Evolutionary conservation across 2,888 invertebrate species (phyloP), one percentile per base, ranked within the genome.

Genomic region (Conistra vaccinii): DNA sequence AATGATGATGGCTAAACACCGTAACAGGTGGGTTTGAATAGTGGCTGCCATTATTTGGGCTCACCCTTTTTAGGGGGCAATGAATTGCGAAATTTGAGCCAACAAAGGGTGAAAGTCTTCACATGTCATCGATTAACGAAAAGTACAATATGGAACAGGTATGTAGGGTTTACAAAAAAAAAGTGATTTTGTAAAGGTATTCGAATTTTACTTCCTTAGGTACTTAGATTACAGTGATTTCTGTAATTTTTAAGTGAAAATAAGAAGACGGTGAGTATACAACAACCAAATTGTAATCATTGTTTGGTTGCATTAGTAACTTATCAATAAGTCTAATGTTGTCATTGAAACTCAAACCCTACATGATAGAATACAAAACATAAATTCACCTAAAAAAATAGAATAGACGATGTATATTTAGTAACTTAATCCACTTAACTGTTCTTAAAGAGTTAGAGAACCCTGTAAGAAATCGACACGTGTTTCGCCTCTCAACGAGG

Each of bases 1-100:
- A 69, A 66, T 58, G 73, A 62, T 77, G 73, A 73, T 69, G 57
- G 61, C 68, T 76, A 77, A 85, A 81, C 61, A 73, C 20, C 53
- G 68, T 77, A 66, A 83, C 83, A 85, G 82, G 83, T 83, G 62
- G 62, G 62, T 67, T 35, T 71, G 63, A 71, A 83, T 77, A 55
- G 84, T 14, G 60, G 10, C 29, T 12, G 55, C 61, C 82, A 71
- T 53, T 81, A 81, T 70, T 57, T 23, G 53, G 26, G 32, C 12
- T 73, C 48, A 51, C 57, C 72, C 63, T 81, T 81, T 83, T 73
- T 61, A 48, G 63, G 55, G 69, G 61, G 73, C 69, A 60, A 85
- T 83, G 83, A 83, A n/a, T 81, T 70, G 85, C 73, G n/a, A 73
- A 81, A 85, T 77, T 69, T 7, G 17, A 68, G 45, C 63, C 72